Percentiles rank a stretch among this genome's conserved stretches.
These are phyloP conservation scores for Cynaeus angustus DNA, from an alignment of 2,888 invertebrate species.

Conservation along the genomic window DNA sequence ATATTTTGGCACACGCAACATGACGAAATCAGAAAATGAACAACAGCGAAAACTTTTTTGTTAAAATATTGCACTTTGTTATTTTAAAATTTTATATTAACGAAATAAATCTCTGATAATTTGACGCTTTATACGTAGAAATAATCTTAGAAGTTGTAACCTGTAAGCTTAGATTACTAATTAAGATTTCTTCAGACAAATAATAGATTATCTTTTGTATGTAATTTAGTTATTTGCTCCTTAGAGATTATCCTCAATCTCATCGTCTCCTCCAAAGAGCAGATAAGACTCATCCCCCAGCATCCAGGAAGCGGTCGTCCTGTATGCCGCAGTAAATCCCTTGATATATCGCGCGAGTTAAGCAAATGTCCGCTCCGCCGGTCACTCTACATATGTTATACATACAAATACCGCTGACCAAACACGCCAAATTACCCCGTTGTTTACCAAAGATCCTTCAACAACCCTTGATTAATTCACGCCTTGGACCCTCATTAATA, in stretches of 20 bases:
- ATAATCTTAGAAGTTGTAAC: too few relatives aligned
- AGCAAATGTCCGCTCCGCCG: slow-evolving; percentile 68
- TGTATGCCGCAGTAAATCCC: slow-evolving; percentile 67
- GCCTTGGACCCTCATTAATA: slow-evolving; percentile 58
- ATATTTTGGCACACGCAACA: slow-evolving; percentile 29
- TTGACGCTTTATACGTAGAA: too few relatives aligned
- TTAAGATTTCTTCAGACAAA: too few relatives aligned
- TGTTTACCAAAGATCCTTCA: slow-evolving; percentile 38
- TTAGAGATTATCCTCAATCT: slow-evolving; percentile 43
- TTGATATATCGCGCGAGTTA: slow-evolving; percentile 70
- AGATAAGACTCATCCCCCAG: slow-evolving; percentile 60
- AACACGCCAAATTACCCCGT: slow-evolving; percentile 62
- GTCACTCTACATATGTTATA: slow-evolving; percentile 71
- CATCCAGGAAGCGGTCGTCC: slow-evolving; percentile 56
- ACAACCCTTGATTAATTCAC: slow-evolving; percentile 55
- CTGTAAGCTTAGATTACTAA: too few relatives aligned
- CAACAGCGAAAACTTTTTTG: too few relatives aligned
- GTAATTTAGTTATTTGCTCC: slow-evolving; percentile 34
- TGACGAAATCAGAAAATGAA: neutral
- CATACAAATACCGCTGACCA: slow-evolving; percentile 66
- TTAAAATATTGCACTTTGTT: too few relatives aligned
- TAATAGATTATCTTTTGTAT: too few relatives aligned
- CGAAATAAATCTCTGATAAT: too few relatives aligned
- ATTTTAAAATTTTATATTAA: too few relatives aligned
- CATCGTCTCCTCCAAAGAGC: slow-evolving; percentile 37